A percentile compares a stretch with the other conserved stretches of the same genome.
phyloP scores from a whole-genome alignment of 2,888 invertebrate species.

The Prosapia bicincta region DNA sequence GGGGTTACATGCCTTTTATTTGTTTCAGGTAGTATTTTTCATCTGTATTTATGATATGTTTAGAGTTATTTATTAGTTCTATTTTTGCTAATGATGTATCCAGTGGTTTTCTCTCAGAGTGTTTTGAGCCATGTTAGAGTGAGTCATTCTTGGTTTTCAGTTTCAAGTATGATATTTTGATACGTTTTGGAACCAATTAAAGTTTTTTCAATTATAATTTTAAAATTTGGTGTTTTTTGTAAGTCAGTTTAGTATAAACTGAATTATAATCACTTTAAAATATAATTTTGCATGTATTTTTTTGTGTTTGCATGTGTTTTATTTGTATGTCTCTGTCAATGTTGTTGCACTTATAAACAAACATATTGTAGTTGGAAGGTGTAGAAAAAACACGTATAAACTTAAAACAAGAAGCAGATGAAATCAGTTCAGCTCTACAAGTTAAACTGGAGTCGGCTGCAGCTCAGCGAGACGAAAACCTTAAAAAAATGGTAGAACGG shows the following conservation, averaged over 20 bases:
- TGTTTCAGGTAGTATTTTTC: no score
- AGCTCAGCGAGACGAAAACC: constrained; percentile 85
- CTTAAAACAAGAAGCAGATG: constrained; percentile 81
- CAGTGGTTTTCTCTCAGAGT: no score
- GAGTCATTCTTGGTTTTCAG: no score
- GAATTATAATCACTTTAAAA: neutral
- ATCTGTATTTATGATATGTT: no score
- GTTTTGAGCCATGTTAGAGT: no score
- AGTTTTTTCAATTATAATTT: no score
- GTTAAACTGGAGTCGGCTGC: constrained; percentile 85
- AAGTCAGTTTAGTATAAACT: neutral
- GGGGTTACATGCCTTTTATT: no score
- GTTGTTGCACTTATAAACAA: neutral
- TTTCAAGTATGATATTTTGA: no score
- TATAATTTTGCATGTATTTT: neutral
- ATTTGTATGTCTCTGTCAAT: constrained; percentile 8
- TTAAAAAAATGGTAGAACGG: constrained; percentile 86
- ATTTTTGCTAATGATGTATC: no score
- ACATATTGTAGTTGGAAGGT: constrained; percentile 46
- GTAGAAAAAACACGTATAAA: constrained; percentile 66
- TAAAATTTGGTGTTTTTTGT: neutral
- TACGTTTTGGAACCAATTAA: no score
- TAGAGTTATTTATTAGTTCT: no score
- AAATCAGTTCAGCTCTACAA: constrained; percentile 80
- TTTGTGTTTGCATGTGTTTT: constrained; percentile 2